phyloP scores from a whole-genome alignment of 2,113 vertebrate genomes.

The Caretta caretta region DNA sequence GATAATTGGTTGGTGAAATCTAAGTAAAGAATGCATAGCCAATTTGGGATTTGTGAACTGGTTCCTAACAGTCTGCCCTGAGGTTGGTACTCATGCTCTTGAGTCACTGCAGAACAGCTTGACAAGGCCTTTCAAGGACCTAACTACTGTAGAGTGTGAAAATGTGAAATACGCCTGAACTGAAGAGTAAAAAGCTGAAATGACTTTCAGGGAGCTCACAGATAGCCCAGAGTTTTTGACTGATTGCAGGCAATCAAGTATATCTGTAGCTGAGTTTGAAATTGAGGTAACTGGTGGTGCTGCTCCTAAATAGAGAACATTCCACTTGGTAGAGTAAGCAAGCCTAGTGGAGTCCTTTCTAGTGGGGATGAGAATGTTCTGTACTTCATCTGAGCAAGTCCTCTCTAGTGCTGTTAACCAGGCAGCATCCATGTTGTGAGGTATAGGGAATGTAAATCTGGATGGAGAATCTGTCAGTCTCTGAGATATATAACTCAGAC shows the following conservation, averaged over 20 bases:
- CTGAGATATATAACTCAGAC: accelerated
- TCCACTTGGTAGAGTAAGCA: too few species aligned
- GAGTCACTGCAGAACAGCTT: too few species aligned
- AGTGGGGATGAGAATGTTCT: too few species aligned
- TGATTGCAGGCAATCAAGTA: neutral
- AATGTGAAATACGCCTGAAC: neutral
- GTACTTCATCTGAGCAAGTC: too few species aligned
- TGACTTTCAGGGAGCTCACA: neutral
- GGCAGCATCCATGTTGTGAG: neutral
- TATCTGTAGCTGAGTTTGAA: neutral
- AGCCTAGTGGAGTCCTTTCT: too few species aligned
- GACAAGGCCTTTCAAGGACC: neutral
- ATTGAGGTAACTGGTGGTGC: neutral
- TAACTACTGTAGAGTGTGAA: neutral
- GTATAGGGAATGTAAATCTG: neutral
- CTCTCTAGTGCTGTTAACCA: too few species aligned
- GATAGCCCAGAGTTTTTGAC: neutral
- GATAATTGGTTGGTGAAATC: too few species aligned
- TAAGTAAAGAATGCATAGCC: too few species aligned
- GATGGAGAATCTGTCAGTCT: neutral
- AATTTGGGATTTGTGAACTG: too few species aligned
- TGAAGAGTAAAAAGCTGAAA: neutral
- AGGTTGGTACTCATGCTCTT: too few species aligned
- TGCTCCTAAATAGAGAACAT: neutral
- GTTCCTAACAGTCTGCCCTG: too few species aligned